phyloP scores from a whole-genome alignment of 2,797 vertebrate genomes.

The Erpetoichthys calabaricus region DNA sequence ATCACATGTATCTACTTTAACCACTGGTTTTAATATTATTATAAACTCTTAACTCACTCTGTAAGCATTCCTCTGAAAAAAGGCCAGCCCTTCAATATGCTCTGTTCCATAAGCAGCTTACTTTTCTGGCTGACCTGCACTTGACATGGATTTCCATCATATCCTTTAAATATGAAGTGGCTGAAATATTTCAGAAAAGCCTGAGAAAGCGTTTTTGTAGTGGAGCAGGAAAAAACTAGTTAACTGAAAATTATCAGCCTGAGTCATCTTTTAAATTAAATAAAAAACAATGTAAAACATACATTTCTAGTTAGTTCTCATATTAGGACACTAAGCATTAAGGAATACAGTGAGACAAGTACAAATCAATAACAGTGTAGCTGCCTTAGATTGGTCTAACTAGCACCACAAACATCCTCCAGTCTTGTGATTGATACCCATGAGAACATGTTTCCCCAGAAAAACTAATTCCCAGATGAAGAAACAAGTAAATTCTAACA shows the following conservation, averaged over 20 bases:
- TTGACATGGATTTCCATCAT: conserved; percentile 14
- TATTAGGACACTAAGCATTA: too few relatives aligned
- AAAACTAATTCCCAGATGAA: too few relatives aligned
- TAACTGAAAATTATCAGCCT: too few relatives aligned
- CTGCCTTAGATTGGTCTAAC: too few relatives aligned
- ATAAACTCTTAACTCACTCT: conserved; percentile 6
- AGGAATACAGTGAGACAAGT: too few relatives aligned
- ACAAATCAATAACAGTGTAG: too few relatives aligned
- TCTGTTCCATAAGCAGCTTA: conserved; percentile 24
- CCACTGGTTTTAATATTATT: conserved; percentile 14
- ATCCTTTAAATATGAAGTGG: conserved; percentile 10
- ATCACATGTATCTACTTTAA: conserved; percentile 16
- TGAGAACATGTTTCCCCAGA: too few relatives aligned
- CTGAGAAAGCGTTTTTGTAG: not conserved
- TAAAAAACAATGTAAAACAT: not conserved
- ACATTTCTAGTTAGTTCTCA: too few relatives aligned
- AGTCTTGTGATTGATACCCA: too few relatives aligned
- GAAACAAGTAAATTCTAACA: too few relatives aligned
- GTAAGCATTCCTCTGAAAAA: conserved; percentile 20
- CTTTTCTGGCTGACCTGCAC: conserved; percentile 11
- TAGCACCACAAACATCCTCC: too few relatives aligned
- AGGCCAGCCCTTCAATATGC: conserved; percentile 19
- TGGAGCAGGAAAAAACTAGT: not conserved
- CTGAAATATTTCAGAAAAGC: conserved; percentile 5
- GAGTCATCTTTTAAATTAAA: not conserved